Evolutionary conservation across 2,113 vertebrate genomes (phyloP).

Genomic region (Nettapus auritus): DNA sequence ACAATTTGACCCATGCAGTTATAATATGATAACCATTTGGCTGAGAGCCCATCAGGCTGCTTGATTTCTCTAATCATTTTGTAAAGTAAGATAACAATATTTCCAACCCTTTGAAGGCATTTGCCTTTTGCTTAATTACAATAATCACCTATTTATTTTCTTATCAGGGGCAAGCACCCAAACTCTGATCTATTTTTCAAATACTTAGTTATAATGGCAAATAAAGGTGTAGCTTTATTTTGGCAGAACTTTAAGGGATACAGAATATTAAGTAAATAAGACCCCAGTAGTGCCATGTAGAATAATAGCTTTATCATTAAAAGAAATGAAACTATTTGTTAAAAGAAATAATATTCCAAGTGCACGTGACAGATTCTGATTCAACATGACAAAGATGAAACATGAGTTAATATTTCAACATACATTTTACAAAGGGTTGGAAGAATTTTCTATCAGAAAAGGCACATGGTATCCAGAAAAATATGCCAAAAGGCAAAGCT

Average conservation of each 20-base stretch:
- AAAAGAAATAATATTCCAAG: constrained; percentile 5
- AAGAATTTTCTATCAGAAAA: not conserved
- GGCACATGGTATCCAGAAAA: not conserved
- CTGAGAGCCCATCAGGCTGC: constrained; percentile 6
- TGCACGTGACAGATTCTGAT: not conserved
- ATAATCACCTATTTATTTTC: constrained; percentile 33
- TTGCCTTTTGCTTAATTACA: constrained; percentile 42
- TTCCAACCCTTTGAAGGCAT: not conserved
- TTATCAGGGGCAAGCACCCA: constrained; percentile 37
- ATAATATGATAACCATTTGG: constrained; percentile 35
- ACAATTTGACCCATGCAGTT: constrained; percentile 28
- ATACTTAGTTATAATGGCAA: constrained; percentile 2
- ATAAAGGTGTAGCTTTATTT: not conserved
- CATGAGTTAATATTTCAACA: not conserved
- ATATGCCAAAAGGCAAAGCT: not conserved
- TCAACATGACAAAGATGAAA: not conserved
- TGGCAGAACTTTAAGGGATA: not conserved
- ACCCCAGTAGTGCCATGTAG: not conserved
- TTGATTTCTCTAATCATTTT: constrained; percentile 33
- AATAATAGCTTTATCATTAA: constrained; percentile 1
- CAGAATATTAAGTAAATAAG: not conserved
- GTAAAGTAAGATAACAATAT: constrained; percentile 31
- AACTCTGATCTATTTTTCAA: constrained; percentile 51
- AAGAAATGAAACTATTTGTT: not conserved
- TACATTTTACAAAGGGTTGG: not conserved